Evolutionary conservation across 2,113 vertebrate genomes (phyloP).

Genomic region (Alectura lathami): DNA sequence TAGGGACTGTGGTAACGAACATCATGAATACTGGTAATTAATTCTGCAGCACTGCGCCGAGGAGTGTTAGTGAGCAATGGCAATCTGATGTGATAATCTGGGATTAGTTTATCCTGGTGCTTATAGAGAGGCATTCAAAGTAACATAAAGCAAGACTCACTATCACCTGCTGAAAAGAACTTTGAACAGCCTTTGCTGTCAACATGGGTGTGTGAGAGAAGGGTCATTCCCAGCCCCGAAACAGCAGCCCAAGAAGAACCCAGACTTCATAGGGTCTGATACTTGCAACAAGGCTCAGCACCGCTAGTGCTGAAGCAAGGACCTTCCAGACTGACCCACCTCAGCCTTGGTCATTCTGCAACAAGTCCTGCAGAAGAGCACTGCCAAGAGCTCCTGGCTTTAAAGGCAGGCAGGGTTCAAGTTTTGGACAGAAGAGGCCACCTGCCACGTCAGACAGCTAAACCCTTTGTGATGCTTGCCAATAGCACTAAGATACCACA

Average conservation of each 20-base stretch:
- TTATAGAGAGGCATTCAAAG: conserved; percentile 33
- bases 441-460: neutral
- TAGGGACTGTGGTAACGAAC: neutral
- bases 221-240: neutral
- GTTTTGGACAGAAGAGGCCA: neutral
- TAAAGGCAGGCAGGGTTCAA: neutral
- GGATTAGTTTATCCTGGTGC: neutral
- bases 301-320: neutral
- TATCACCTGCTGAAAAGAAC: neutral
- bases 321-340: neutral
- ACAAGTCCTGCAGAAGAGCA: neutral
- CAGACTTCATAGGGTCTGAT: neutral
- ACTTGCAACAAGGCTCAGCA: neutral
- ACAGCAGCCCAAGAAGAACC: neutral
- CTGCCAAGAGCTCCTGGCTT: neutral
- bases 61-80: neutral
- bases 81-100: conserved; percentile 9
- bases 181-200: neutral
- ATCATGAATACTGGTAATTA: conserved; percentile 27
- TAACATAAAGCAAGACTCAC: neutral
- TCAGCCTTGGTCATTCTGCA: neutral
- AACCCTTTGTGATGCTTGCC: neutral
- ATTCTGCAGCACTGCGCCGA: neutral
- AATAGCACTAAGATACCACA: accelerated
- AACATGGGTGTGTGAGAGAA: neutral